Percentiles rank a stretch among this genome's conserved stretches.
These are phyloP conservation scores for Tragelaphus imberbis DNA, from an alignment of 2,113 vertebrate genomes.

Conservation along the genomic window DNA sequence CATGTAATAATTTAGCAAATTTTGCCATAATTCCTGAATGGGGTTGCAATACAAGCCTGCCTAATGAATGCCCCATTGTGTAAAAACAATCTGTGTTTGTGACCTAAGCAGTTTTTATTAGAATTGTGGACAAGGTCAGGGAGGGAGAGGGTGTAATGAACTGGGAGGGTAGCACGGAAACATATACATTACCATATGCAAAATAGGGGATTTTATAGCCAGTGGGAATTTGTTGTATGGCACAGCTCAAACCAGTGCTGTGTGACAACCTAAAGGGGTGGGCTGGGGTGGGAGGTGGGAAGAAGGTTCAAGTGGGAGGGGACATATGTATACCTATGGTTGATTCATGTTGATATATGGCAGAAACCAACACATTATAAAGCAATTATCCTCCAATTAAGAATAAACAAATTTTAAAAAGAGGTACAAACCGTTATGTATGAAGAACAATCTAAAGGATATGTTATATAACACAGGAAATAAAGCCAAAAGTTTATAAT, in stretches of 20 bases:
- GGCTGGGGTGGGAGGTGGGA: neutral
- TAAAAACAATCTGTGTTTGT: neutral
- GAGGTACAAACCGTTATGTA: neutral
- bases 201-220: neutral
- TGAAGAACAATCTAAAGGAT: neutral
- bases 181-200: neutral
- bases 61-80: neutral
- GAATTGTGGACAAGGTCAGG: neutral
- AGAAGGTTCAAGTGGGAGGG: neutral
- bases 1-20: neutral
- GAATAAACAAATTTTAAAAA: neutral
- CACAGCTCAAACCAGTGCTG: neutral
- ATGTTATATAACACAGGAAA: neutral
- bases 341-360: neutral
- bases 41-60: neutral
- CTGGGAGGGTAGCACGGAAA: neutral
- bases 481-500: neutral
- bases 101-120: neutral
- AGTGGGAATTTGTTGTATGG: neutral
- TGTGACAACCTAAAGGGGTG: neutral
- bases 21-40: neutral
- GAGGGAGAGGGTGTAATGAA: neutral
- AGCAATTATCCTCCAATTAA: neutral
- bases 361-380: neutral
- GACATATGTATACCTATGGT: neutral